Conservation (phyloP, 2,797 vertebrate species). For the Dromococcyx pavoninus region DNA sequence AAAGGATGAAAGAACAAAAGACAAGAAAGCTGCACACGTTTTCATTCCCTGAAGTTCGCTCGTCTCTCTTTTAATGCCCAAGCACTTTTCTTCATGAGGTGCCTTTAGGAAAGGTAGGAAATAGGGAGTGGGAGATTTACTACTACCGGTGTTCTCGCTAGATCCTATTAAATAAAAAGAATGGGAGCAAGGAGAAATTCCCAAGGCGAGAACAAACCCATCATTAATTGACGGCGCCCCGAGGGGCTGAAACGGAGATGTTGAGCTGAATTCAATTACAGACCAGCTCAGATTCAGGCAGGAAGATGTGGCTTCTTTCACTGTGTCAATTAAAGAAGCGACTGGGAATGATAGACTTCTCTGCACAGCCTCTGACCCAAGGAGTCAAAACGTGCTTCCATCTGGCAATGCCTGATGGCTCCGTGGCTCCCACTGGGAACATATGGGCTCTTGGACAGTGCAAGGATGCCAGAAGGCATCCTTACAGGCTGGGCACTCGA, state of each 20-base stretch:
- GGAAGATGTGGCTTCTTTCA: slow-evolving; percentile 60
- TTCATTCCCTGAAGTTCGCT: background rate
- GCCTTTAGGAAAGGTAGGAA: slow-evolving; percentile 22
- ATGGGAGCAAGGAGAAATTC: slow-evolving; percentile 32
- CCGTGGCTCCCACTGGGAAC: slow-evolving; percentile 20
- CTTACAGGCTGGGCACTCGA: background rate
- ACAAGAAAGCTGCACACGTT: background rate
- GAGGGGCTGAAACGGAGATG: background rate
- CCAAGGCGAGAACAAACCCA: slow-evolving; percentile 27
- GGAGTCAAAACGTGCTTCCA: slow-evolving; percentile 26
- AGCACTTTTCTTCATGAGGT: background rate
- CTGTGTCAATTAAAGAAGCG: slow-evolving; percentile 51
- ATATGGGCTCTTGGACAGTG: slow-evolving; percentile 13
- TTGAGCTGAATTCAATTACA: slow-evolving; percentile 57
- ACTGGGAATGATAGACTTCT: slow-evolving; percentile 23
- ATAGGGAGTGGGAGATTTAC: background rate
- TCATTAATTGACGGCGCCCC: background rate
- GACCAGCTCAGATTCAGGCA: slow-evolving; percentile 18
- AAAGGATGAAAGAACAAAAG: slow-evolving; percentile 35
- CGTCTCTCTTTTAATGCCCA: background rate
- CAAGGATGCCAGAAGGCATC: slow-evolving; percentile 42
- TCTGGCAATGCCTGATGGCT: slow-evolving; percentile 57
- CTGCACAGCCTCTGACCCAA: background rate
- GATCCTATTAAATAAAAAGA: slow-evolving; percentile 48
- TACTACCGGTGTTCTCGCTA: background rate